phyloP scores from a whole-genome alignment of 2,888 invertebrate genomes.

The Aphodius sticticus region DNA sequence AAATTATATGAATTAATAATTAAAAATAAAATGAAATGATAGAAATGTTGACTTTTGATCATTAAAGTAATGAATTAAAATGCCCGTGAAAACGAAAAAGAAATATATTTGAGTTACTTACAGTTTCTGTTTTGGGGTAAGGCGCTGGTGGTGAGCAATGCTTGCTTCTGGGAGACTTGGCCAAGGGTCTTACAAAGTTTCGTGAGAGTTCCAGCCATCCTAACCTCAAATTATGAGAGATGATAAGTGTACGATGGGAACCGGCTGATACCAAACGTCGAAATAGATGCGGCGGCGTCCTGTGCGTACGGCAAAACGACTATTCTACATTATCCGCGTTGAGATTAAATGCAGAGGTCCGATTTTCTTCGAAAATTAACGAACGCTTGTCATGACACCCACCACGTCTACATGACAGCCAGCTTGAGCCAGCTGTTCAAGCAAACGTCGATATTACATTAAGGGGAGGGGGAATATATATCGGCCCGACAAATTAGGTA shows the following conservation, averaged over 20 bases:
- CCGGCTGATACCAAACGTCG: constrained; percentile 9
- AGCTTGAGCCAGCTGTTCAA: not conserved
- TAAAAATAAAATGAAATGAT: too few relatives aligned
- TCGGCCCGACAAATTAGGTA: too few relatives aligned
- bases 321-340: constrained; percentile 27
- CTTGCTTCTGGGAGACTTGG: constrained; percentile 45
- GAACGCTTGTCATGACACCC: constrained; percentile 31
- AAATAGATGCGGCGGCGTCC: constrained; percentile 25
- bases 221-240: constrained; percentile 48
- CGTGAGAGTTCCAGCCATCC: constrained; percentile 58
- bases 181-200: constrained; percentile 55
- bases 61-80: too few relatives aligned
- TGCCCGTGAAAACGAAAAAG: not conserved
- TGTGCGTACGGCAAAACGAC: constrained; percentile 22
- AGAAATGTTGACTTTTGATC: too few relatives aligned
- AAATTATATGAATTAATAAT: too few relatives aligned
- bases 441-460: too few relatives aligned
- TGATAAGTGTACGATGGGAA: constrained; percentile 6
- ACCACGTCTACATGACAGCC: constrained; percentile 33
- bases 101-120: constrained; percentile 34
- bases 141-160: constrained; percentile 35
- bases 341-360: constrained; percentile 40
- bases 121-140: constrained; percentile 38
- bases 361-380: constrained; percentile 40
- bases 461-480: too few relatives aligned